Evolutionary conservation across 2,888 invertebrate species (phyloP), one percentile per base, ranked within the genome.

Genomic region (Cenopis cana): DNA sequence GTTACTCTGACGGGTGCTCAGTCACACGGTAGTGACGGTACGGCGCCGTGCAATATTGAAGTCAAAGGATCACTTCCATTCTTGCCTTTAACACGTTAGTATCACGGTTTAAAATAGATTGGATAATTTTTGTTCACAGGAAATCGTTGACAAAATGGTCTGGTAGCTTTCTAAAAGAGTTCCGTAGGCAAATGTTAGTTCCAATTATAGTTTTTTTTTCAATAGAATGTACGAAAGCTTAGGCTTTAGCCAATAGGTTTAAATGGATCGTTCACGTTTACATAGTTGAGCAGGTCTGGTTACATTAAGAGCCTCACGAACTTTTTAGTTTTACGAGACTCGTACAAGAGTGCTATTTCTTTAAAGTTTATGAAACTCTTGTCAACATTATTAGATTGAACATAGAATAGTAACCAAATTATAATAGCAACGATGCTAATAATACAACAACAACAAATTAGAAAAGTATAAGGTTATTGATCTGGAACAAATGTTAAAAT

Each of bases 1-100:
- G n/a, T 10, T 6, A 60, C 59, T 70, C 46, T 38, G 52, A 8
- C 54, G 9, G 54, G 29, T 46, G 18, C 29, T 65, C 18, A 65
- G 46, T 46, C 54, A 18, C 12, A 46, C 33, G 60, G 18, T 12
- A 20, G 36, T 49, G 54, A 6, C 36, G 36, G 6, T 36, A 36
- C 60, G 54, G 55, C 18, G 66, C 49, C 49, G n/a, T 12, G 66
- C 70, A 71, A 60, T 66, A 61, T 49, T 71, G 60, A 66, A 66
- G 70, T 66, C 18, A 67, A 50, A 50, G n/a, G 6, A 61, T 18
- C 12, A 5, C 33, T 49, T 61, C 33, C 12, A 33, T 33, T 61
- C 1, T 52, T 52, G 50, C 38, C 52, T 38, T 54, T 54, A 64
- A 24, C 20, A n/a, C 11, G 11, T 17, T 62, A 29, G 4, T 14